Base-by-base conservation (phyloP, 64 coral and sea anemone genomes). In the Actinia equina region DNA sequence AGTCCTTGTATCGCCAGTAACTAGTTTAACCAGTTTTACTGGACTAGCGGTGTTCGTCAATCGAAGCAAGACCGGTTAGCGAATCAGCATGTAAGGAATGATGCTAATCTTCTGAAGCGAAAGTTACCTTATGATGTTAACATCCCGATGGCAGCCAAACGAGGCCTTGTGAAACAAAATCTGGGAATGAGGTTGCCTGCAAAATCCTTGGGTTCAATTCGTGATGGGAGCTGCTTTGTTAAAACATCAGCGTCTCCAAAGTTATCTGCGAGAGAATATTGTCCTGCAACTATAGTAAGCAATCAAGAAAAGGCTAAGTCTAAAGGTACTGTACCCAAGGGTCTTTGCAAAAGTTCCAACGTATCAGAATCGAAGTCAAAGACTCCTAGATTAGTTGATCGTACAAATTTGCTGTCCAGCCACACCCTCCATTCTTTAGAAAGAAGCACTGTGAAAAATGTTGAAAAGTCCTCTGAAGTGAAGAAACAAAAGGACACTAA, bases 331-430 rank as follows among this genome's bases (percentile, higher is more conserved):
- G 69, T 0, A 14, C 12, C 4, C 69, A 30, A 37, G 26, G 41
- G 13, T 14, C 69, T 15, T 37, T 74, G 69, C 25, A 74, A 74
- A 74, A 23, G n/a, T 26, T 26, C 69, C 41, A 81, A 81, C 49
- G 5, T 81, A 7, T 4, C 78, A 52, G 41, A 49, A 44, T 19
- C 22, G 5, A 52, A 22, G 44, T 17, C 43, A 5, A 43, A 78
- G 76, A 81, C 78, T 49, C 78, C 78, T 49, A 23, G 78, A 81
- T 52, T 81, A 49, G 78, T 81, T 49, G 77, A 80, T 71, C 19
- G 43, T 16, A 46, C 78, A 51, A 44, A 81, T 81, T 19, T 81
- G 17, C 6, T 81, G 78, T 81, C 43, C 17, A 44, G 18, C 78
- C 49, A 18, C 7, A 43, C 45, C 27, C 2, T 81, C n/a, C 78